A percentile compares a stretch with the other conserved stretches of the same genome.
Evolutionary conservation across 2,113 vertebrate genomes (phyloP).

Genomic region (Telmatochromis bifrenatus): DNA sequence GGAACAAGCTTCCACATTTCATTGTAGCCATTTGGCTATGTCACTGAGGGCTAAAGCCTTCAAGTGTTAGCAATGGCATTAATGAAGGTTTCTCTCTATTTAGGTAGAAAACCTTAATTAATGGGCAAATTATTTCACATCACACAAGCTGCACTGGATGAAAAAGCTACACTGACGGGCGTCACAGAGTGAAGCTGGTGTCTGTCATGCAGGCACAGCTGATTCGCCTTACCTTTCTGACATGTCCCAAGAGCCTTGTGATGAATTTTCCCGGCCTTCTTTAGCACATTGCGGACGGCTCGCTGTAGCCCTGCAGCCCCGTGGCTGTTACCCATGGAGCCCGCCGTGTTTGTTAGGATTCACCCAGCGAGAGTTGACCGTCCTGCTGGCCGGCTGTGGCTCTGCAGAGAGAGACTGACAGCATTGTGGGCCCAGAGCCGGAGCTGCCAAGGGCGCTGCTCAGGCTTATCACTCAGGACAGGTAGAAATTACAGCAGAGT

Average conservation of each 20-base stretch:
- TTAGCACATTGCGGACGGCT: constrained; percentile 8
- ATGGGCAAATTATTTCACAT: neutral
- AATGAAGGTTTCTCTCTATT: neutral
- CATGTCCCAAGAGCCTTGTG: constrained; percentile 74
- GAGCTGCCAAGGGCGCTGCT: constrained; percentile 1
- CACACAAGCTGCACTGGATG: neutral
- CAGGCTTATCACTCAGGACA: neutral
- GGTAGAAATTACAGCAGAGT: neutral
- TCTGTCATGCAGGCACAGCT: neutral
- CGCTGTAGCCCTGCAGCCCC: neutral
- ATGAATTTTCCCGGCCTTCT: constrained; percentile 11
- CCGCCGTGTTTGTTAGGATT: neutral
- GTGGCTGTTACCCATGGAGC: constrained; percentile 59
- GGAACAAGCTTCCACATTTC: neutral
- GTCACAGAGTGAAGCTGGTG: neutral
- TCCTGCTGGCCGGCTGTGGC: neutral
- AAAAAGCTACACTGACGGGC: neutral
- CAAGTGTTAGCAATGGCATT: neutral
- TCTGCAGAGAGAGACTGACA: neutral
- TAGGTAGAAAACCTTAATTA: neutral
- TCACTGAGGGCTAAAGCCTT: neutral
- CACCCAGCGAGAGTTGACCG: neutral
- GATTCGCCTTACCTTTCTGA: constrained; percentile 82
- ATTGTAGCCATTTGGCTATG: neutral
- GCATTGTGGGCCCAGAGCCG: neutral